Evolutionary conservation across 2,797 vertebrate genomes (phyloP), one percentile per base, ranked within the genome.

Genomic region (Dryobates pubescens): DNA sequence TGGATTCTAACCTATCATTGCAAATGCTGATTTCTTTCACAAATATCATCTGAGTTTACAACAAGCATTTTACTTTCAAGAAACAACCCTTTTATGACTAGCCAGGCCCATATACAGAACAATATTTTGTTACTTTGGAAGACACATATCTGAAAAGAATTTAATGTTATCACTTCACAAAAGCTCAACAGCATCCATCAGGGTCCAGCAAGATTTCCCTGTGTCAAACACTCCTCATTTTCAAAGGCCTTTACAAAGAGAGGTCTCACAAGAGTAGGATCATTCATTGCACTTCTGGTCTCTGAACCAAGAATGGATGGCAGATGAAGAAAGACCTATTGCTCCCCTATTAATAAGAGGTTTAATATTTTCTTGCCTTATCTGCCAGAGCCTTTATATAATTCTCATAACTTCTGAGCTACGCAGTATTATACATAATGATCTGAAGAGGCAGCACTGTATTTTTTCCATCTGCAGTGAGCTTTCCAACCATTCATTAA

Each of bases 401-500:
- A 69, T 59, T 87, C 76, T 72, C 82, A 32, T 81, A 90, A 78
- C 82, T 95, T 90, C 16, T 82, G 81, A 91, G 45, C 90, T 74
- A 24, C 62, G 63, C 86, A 45, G 83, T 11, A 34, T 87, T 90
- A 53, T 77, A 82, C 86, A 72, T 69, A 92, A 92, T 7, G 63
- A 82, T 86, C 79, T 74, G 88, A 89, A 82, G 88, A 94, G 81
- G 82, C 65, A 93, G 81, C 72, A 59, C 69, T 86, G 58, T 80
- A 65, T 73, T 94, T 95, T 92, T 74, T 80, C 78, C 62, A 92
- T 88, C 88, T 91, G 90, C 88, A 92, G 77, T 17, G 67, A 92
- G 73, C 73, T 81, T 94, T 90, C 90, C 76, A 92, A 94, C 79
- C 79, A 47, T 72, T 94, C 86, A 94, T 90, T 93, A 95, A 88